These are phyloP conservation scores for Enteromius anoplus DNA, from an alignment of 2,797 vertebrate species.

Conservation along the genomic window DNA sequence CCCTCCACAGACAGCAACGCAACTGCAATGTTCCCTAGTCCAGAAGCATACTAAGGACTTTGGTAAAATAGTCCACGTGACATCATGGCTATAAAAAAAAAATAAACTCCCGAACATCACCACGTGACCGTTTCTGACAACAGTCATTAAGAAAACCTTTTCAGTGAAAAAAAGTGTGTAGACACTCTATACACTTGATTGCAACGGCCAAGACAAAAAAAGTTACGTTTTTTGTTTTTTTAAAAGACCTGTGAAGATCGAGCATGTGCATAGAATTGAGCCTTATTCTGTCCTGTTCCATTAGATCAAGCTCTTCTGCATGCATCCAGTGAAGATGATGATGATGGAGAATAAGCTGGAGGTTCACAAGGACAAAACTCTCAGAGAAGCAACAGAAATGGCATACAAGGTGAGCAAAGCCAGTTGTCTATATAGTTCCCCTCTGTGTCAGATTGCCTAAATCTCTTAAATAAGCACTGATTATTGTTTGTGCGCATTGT, in stretches of 20 bases:
- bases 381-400: conserved; percentile 93
- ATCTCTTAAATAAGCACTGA: neutral
- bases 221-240: too few relatives aligned
- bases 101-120: neutral
- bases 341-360: conserved; percentile 98
- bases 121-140: too few relatives aligned
- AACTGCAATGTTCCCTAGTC: too few relatives aligned
- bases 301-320: conserved; percentile 97
- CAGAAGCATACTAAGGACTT: too few relatives aligned
- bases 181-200: neutral
- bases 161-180: neutral
- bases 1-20: too few relatives aligned
- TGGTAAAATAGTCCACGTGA: too few relatives aligned
- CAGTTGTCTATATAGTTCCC: neutral
- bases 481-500: neutral
- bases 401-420: conserved; percentile 87
- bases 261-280: neutral
- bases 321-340: conserved; percentile 93
- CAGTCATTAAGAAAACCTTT: neutral
- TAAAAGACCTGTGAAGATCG: neutral
- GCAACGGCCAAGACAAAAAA: neutral
- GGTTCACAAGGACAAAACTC: conserved; percentile 96
- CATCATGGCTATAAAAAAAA: neutral
- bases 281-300: conserved; percentile 4
- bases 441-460: neutral